phyloP scores from a whole-genome alignment of 2,888 invertebrate genomes.

The Napeogenes inachia region DNA sequence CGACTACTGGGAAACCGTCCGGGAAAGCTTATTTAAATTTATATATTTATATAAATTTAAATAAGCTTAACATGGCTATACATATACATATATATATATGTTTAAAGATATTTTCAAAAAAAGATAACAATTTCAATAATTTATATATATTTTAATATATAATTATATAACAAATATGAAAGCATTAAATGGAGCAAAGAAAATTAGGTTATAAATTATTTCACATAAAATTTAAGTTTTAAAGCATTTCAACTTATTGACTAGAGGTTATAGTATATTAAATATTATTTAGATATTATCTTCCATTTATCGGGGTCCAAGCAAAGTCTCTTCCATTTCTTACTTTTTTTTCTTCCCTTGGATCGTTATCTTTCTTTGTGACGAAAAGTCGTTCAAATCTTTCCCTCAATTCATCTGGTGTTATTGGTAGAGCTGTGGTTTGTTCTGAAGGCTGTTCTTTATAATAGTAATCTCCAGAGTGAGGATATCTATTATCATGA shows the following conservation, averaged over 20 bases:
- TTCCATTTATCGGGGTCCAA: slow-evolving; percentile 65
- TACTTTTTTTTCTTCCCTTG: slow-evolving; percentile 50
- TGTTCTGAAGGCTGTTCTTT: slow-evolving; percentile 56
- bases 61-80: too few species aligned
- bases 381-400: slow-evolving; percentile 71
- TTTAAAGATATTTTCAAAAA: too few species aligned
- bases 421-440: slow-evolving; percentile 61
- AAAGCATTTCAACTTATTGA: not conserved
- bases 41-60: too few species aligned
- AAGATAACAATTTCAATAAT: too few species aligned
- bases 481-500: slow-evolving; percentile 47
- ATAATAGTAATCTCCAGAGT: slow-evolving; percentile 54
- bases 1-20: too few species aligned
- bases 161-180: too few species aligned
- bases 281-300: slow-evolving; percentile 31
- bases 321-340: slow-evolving; percentile 65
- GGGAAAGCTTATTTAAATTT: too few species aligned
- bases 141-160: too few species aligned
- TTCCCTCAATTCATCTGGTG: slow-evolving; percentile 73
- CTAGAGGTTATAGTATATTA: not conserved
- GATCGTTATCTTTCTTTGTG: slow-evolving; percentile 56
- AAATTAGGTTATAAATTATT: too few species aligned
- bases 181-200: too few species aligned
- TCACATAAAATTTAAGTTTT: not conserved
- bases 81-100: too few species aligned